Evolutionary conservation across 2,888 invertebrate species (phyloP), one percentile per base, ranked within the genome.

Genomic region (Synergus laeviventris): DNA sequence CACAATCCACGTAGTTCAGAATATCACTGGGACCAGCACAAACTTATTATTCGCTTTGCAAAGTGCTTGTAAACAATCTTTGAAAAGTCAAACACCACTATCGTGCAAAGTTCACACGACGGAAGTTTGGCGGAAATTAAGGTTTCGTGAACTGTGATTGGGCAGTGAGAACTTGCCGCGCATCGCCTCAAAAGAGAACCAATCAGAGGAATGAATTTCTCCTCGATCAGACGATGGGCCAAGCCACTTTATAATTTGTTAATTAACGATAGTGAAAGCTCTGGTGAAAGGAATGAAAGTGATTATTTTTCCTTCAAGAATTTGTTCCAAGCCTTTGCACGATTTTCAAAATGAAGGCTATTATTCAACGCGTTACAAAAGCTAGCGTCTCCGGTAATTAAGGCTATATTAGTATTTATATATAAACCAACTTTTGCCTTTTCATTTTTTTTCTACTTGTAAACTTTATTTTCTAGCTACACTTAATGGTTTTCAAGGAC

Each of bases 1-100:
- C 62, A 59, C 70, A 78, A 79, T 66, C 74, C 56, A 73, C 31
- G 56, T 24, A 73, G 70, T 74, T 56, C 77, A 77, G 36, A 56
- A 70, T 59, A 74, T 45, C 75, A 81, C 77, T 77, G 75, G 77
- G 76, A 73, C 74, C 54, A 78, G 42, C 81, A 74, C 70, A 38
- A 12, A 74, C 77, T 74, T 74, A 84, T 79, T 82, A 79, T 81
- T 77, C 77, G 82, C 82, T 82, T 74, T 59, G 74, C 70, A 81
- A 82, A 82, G 77, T 86, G 86, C 88, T 89, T 89, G 89, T 89
- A 89, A 89, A 89, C 89, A 89, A 89, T 89, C 88, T 86, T 88
- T 86, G 85, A 87, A 88, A 88, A 88, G 87, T 88, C 88, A 86
- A 88, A 87, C 85, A 84, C 80, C 80, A 85, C 80, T 79, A 85